Evolutionary conservation across 2,113 vertebrate genomes (phyloP).

Genomic region (Mus musculus): GRCm39 chr16:79653501-79654000

Average conservation of each 20-base stretch:
- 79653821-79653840: neutral
- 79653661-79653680: neutral
- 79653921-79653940: neutral
- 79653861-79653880: no score
- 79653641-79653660: rapidly evolving
- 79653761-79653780: no score
- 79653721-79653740: neutral
- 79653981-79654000: neutral
- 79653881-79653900: rapidly evolving
- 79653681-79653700: neutral
- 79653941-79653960: neutral
- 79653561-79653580: neutral
- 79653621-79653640: rapidly evolving
- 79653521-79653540: neutral
- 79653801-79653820: no score
- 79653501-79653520: neutral
- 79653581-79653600: neutral
- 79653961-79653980: neutral
- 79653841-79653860: neutral
- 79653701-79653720: neutral
- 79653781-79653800: neutral
- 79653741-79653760: neutral
- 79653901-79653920: neutral
- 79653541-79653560: neutral
- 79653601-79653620: neutral